These are phyloP conservation scores for Cephalopterus ornatus DNA, from an alignment of 2,113 vertebrate species.

Conservation along the genomic window DNA sequence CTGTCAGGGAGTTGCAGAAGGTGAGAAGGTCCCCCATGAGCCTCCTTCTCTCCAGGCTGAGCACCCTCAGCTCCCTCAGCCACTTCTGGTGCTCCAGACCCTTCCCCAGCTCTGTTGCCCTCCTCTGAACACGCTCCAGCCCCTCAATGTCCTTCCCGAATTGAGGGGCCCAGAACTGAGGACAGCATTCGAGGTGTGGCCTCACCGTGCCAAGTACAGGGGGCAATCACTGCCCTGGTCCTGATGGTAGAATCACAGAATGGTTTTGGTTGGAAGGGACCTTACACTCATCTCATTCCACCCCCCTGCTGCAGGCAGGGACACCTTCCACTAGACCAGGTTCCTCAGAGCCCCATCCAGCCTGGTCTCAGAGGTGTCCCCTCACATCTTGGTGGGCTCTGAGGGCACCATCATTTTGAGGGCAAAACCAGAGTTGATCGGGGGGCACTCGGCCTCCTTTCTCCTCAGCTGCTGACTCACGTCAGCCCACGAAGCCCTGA, in stretches of 20 bases:
- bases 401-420: no score
- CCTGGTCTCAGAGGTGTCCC: no score
- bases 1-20: not conserved
- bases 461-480: no score
- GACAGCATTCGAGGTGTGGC: not conserved
- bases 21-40: fast-evolving
- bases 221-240: not conserved
- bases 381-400: no score
- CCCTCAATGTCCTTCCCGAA: not conserved
- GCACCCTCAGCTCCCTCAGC: not conserved
- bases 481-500: no score
- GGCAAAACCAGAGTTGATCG: no score
- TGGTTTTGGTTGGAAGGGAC: not conserved
- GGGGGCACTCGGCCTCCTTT: no score
- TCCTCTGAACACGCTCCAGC: fast-evolving
- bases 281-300: not conserved
- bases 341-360: not conserved
- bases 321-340: not conserved
- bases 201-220: not conserved
- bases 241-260: not conserved
- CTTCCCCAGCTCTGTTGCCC: not conserved
- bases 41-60: not conserved
- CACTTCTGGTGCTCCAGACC: not conserved
- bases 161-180: not conserved
- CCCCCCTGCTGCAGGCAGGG: fast-evolving